Conservation (phyloP, 2,797 vertebrate species). For the Centropyge bicolor region DNA sequence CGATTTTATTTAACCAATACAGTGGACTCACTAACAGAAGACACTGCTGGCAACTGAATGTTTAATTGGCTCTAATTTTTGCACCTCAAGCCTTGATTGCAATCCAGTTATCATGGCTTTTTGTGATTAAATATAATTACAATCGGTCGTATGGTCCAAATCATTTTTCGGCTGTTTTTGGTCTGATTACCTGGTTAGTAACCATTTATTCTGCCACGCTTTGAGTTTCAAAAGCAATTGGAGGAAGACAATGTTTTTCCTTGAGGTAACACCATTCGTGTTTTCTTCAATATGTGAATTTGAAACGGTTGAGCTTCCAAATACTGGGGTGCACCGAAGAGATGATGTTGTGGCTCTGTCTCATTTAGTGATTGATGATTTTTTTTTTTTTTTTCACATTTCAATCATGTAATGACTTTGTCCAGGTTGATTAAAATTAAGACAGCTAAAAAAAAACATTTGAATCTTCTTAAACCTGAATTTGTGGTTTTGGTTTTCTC, state of each 20-base stretch:
- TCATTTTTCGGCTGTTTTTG: not conserved
- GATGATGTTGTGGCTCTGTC: not conserved
- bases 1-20: not conserved
- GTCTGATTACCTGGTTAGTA: slow-evolving; percentile 3
- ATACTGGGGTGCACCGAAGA: not conserved
- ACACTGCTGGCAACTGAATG: not conserved
- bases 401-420: slow-evolving; percentile 20
- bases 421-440: slow-evolving; percentile 19
- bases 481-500: not conserved
- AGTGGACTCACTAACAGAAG: not conserved
- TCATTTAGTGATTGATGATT: not conserved
- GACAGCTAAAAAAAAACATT: slow-evolving; percentile 2
- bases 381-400: slow-evolving; percentile 1
- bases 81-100: slow-evolving; percentile 5
- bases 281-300: not conserved
- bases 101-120: not conserved
- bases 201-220: not conserved
- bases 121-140: slow-evolving; percentile 36
- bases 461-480: not conserved
- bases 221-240: not conserved
- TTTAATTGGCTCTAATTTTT: slow-evolving; percentile 15
- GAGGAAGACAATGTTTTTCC: not conserved
- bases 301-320: not conserved
- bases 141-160: not conserved
- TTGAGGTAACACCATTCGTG: not conserved